Evolutionary conservation across 2,888 invertebrate species (phyloP).

Genomic region (Hyppa rectilinea): DNA sequence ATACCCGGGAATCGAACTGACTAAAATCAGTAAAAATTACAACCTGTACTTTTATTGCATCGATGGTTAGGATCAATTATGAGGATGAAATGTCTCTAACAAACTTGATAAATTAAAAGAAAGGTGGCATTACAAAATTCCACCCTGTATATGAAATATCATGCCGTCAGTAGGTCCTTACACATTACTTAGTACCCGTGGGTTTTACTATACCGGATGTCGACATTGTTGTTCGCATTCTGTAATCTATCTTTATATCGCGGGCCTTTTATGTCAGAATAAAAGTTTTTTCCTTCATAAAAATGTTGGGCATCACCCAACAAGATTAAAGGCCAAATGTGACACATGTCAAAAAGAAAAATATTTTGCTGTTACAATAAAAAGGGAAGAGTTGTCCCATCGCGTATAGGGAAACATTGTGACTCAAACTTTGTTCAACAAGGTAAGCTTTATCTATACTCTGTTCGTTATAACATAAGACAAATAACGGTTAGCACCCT

Average conservation of each 20-base stretch:
- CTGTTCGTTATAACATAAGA: too few relatives aligned
- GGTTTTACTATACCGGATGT: conserved; percentile 22
- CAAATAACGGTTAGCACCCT: too few relatives aligned
- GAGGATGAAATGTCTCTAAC: too few relatives aligned
- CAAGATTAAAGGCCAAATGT: conserved; percentile 58
- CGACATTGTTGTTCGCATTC: conserved; percentile 27
- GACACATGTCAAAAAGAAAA: conserved; percentile 56
- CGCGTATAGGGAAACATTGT: conserved; percentile 15
- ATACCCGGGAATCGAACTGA: too few relatives aligned
- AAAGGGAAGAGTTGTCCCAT: conserved; percentile 32
- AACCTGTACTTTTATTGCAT: too few relatives aligned
- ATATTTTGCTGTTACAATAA: conserved; percentile 49
- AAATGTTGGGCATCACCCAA: conserved; percentile 48
- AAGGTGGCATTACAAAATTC: too few relatives aligned
- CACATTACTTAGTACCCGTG: conserved; percentile 1
- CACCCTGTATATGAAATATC: too few relatives aligned
- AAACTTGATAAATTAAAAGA: too few relatives aligned
- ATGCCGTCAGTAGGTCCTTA: not conserved
- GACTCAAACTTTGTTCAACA: conserved; percentile 16
- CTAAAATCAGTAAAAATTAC: too few relatives aligned
- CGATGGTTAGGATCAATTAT: too few relatives aligned
- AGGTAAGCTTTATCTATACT: conserved; percentile 7
- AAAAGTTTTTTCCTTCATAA: conserved; percentile 56
- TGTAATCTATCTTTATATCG: conserved; percentile 51
- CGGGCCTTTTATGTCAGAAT: conserved; percentile 51